phyloP scores from a whole-genome alignment of 2,113 vertebrate species.

The Hippolais icterina region DNA sequence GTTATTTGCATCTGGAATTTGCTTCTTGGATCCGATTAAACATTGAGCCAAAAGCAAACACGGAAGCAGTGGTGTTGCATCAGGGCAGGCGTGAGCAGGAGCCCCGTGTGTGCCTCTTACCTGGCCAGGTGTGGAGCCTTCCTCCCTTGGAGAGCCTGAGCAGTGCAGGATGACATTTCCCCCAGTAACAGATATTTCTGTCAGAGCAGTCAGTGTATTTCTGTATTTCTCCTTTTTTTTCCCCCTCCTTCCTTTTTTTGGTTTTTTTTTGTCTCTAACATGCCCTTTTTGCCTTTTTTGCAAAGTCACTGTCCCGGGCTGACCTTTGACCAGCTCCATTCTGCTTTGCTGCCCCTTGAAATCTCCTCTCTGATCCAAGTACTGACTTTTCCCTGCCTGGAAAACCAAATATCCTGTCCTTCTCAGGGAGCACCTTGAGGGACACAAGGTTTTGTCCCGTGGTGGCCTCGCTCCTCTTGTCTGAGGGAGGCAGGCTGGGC shows the following conservation, averaged over 20 bases:
- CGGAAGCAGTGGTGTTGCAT: not conserved
- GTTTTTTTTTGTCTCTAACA: not conserved
- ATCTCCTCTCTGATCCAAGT: not conserved
- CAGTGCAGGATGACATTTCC: not conserved
- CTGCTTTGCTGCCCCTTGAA: not conserved
- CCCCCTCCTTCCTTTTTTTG: accelerated
- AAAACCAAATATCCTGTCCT: not conserved
- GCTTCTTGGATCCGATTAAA: conserved; percentile 19
- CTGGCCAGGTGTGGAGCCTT: not conserved
- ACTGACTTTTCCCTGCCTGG: not conserved
- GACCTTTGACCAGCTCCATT: not conserved
- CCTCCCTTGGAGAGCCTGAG: not conserved
- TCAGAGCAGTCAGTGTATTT: not conserved
- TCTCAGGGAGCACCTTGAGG: not conserved
- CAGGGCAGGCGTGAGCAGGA: not conserved
- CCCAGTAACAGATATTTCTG: not conserved
- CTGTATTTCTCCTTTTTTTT: not conserved
- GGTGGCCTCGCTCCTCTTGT: not conserved
- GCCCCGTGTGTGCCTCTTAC: not conserved
- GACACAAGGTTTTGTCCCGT: accelerated
- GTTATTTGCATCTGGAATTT: not conserved
- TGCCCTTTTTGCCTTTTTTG: not conserved
- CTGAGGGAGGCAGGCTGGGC: not conserved
- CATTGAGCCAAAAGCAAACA: conserved; percentile 38
- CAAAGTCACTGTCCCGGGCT: not conserved